Evolutionary conservation across 2,888 invertebrate genomes (phyloP), one percentile per base, ranked within the genome.

Genomic region (Tetheella fluctuosa): DNA sequence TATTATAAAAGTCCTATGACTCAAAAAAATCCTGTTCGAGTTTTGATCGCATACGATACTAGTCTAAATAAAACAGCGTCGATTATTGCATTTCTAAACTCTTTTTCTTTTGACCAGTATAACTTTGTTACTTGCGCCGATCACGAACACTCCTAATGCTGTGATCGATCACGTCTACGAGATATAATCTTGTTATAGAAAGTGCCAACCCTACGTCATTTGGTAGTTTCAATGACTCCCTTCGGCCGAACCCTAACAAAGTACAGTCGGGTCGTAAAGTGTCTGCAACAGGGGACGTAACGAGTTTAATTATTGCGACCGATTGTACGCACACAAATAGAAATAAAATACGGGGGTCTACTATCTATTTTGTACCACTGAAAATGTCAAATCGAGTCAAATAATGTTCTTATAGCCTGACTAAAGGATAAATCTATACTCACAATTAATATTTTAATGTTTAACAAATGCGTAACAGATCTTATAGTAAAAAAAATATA

Each of bases 241-340:
- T 54, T 56, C 52, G 59, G 56, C 23, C 30, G 34, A 23, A 39
- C 42, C 53, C 34, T 17, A 37, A 34, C 55, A 55, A 60, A 17
- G 68, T 65, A 68, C 69, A 69, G 67, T 67, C 65, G 63, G 67
- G 69, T 73, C 74, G 71, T 74, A 73, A 77, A 76, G 69, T 63
- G 68, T 63, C 71, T 62, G 64, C 65, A 64, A 71, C 69, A 73
- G 61, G 68, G 64, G 63, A 57, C 74, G 74, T 76, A 76, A 73
- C 72, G 74, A 79, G 76, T 79, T 81, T 83, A 82, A 82, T 83
- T 80, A 79, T 68, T 60, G 65, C 67, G 42, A 23, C 61, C 57
- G 63, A 69, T 68, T 73, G 65, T 71, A 74, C 67, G 48, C 20
- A 48, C 63, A 34, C 59, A 59, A 25, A 57, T 54, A 48, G 54